A percentile compares a stretch with the other conserved stretches of the same genome.
These are phyloP conservation scores for Myotis myotis DNA, from an alignment of 2,797 vertebrate genomes.

Conservation along the genomic window DNA sequence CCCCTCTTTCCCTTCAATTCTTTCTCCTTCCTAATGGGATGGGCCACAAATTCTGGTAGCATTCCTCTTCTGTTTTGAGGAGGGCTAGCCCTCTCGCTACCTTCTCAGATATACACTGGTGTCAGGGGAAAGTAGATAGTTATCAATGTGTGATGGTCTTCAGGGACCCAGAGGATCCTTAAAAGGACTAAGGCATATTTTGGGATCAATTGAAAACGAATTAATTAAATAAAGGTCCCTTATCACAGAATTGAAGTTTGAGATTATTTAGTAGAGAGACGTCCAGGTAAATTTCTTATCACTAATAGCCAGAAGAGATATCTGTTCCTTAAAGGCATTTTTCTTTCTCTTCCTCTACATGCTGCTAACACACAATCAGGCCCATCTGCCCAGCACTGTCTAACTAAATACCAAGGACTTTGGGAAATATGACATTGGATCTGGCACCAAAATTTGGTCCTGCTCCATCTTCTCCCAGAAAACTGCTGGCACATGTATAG, in stretches of 20 bases:
- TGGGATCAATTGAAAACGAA: constrained; percentile 63
- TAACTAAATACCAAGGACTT: constrained; percentile 36
- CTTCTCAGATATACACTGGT: constrained; percentile 1
- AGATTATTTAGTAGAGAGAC: constrained; percentile 50
- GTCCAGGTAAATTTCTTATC: constrained; percentile 60
- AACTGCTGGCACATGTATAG: neutral
- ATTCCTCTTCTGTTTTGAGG: neutral
- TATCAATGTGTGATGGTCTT: neutral
- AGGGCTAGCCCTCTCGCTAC: neutral
- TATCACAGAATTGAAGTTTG: constrained; percentile 63
- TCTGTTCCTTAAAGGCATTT: neutral
- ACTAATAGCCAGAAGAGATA: constrained; percentile 49
- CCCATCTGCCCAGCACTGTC: neutral
- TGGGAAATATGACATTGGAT: constrained; percentile 6
- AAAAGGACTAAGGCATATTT: constrained; percentile 46
- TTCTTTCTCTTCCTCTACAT: constrained; percentile 17
- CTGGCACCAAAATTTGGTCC: neutral
- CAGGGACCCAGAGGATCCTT: neutral
- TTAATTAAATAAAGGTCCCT: constrained; percentile 62
- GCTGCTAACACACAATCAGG: neutral
- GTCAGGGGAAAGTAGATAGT: neutral
- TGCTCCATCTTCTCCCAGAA: neutral
- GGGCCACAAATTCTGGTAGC: neutral
- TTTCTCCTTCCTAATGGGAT: neutral
- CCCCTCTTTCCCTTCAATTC: neutral